Conservation (phyloP, 2,113 vertebrate genomes). For the Motacilla tschutschensis region DNA sequence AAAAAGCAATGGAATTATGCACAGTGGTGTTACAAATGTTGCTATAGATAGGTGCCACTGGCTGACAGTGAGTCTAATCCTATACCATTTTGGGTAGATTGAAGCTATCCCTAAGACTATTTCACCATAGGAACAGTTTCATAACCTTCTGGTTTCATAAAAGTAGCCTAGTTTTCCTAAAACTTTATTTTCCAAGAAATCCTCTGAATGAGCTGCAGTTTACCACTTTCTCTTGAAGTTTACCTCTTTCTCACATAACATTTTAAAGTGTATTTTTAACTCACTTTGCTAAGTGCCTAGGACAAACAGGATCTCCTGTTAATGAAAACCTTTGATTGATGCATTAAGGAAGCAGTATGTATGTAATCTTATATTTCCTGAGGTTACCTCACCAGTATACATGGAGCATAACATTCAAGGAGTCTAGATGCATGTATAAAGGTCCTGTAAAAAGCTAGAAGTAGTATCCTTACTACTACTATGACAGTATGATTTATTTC, state of each 20-base stretch:
- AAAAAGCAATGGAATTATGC: neutral
- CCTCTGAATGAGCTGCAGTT: neutral
- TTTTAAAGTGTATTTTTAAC: conserved; percentile 27
- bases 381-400: conserved; percentile 3
- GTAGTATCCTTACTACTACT: neutral
- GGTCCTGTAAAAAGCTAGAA: neutral
- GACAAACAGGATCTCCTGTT: conserved; percentile 39
- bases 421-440: neutral
- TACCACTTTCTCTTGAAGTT: neutral
- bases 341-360: conserved; percentile 15
- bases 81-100: neutral
- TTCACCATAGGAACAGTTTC: neutral
- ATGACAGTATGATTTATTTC: neutral
- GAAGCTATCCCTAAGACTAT: neutral
- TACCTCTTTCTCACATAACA: neutral
- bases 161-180: conserved; percentile 12
- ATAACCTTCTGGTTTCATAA: neutral
- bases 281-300: conserved; percentile 6
- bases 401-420: neutral
- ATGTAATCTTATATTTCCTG: conserved; percentile 51
- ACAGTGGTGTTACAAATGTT: neutral
- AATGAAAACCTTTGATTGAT: conserved; percentile 49
- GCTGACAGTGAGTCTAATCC: neutral
- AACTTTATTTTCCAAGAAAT: conserved; percentile 4
- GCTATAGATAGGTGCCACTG: neutral